A percentile compares a stretch with the other conserved stretches of the same genome.
phyloP scores from a whole-genome alignment of 1,140 invertebrate species.

The Diploscapter pachys region DNA sequence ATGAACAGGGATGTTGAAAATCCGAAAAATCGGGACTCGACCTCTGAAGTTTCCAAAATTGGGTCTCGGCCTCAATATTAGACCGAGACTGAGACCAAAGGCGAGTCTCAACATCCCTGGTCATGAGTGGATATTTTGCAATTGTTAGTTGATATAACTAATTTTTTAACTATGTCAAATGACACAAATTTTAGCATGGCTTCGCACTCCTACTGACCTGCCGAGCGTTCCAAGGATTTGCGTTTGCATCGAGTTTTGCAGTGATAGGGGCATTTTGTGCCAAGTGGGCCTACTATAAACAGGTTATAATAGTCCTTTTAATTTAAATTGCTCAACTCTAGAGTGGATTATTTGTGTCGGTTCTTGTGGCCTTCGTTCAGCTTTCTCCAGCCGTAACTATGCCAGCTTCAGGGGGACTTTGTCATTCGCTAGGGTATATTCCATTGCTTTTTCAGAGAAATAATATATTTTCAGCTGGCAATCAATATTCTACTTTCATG shows the following conservation, averaged over 20 bases:
- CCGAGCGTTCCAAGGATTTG: constrained; percentile 27
- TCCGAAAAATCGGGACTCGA: not conserved
- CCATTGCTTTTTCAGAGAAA: not conserved
- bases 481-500: constrained; percentile 34
- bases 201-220: constrained; percentile 20
- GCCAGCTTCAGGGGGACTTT: constrained; percentile 27
- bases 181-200: constrained; percentile 14
- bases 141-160: not conserved
- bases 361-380: constrained; percentile 35
- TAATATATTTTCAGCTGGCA: constrained; percentile 6
- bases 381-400: constrained; percentile 25
- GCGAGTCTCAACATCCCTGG: not conserved
- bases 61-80: not conserved
- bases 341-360: constrained; percentile 33
- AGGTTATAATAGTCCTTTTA: constrained; percentile 26
- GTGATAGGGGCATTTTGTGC: constrained; percentile 25
- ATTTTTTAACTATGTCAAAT: not conserved
- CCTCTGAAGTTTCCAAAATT: not conserved
- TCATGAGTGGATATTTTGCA: not conserved
- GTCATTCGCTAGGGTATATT: constrained; percentile 13
- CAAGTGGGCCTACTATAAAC: constrained; percentile 28
- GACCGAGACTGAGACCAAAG: not conserved
- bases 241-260: constrained; percentile 30
- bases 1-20: not conserved
- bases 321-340: constrained; percentile 9